A percentile compares a stretch with the other conserved stretches of the same genome.
Conservation (phyloP, 2,888 invertebrate genomes). For the Orthosia cruda region DNA sequence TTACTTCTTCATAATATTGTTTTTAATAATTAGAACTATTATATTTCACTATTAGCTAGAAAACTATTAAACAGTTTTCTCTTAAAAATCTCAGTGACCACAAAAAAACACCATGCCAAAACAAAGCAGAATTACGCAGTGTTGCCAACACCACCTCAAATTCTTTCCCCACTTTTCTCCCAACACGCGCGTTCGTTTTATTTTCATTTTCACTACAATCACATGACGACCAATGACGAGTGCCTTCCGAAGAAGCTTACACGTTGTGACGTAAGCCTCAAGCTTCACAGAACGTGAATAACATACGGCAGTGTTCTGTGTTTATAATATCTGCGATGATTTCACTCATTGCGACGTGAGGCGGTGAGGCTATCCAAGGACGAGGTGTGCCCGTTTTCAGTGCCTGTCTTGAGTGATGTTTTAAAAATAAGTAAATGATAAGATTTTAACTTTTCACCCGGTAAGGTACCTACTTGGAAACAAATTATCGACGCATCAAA, state of each 20-base stretch:
- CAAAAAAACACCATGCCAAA: neutral
- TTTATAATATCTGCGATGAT: slow-evolving; percentile 54
- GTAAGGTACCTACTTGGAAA: no score
- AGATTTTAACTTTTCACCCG: neutral
- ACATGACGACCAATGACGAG: slow-evolving; percentile 18
- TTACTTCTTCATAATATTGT: no score
- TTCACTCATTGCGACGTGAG: slow-evolving; percentile 49
- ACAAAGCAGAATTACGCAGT: slow-evolving; percentile 9
- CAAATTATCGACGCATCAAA: no score
- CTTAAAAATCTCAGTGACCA: no score
- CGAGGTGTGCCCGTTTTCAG: slow-evolving; percentile 28
- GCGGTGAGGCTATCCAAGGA: slow-evolving; percentile 21
- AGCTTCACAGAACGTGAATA: slow-evolving; percentile 51
- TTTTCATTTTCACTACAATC: slow-evolving; percentile 14
- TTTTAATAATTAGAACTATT: no score
- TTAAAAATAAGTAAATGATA: slow-evolving; percentile 23
- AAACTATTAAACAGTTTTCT: neutral
- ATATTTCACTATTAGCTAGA: no score
- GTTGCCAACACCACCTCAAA: slow-evolving; percentile 33
- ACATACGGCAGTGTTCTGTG: slow-evolving; percentile 39
- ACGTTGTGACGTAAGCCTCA: slow-evolving; percentile 47
- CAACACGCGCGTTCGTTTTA: slow-evolving; percentile 9
- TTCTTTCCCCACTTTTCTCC: neutral
- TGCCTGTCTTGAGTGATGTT: slow-evolving; percentile 9
- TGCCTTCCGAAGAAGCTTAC: slow-evolving; percentile 3